phyloP scores from a whole-genome alignment of 2,888 invertebrate genomes.

The Cerastoderma edule region DNA sequence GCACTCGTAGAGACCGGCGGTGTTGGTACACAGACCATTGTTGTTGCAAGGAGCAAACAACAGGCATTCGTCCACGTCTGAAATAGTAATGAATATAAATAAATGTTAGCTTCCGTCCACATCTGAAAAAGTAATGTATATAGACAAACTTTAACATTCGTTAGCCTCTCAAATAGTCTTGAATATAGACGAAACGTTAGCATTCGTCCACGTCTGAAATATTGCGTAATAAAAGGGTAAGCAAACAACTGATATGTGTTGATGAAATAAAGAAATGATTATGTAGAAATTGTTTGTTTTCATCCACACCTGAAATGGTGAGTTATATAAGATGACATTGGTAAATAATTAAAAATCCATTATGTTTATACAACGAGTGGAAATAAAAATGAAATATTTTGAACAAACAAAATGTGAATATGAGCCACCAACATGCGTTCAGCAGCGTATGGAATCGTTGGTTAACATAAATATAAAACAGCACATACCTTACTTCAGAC shows the following conservation, averaged over 20 bases:
- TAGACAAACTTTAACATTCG: background rate
- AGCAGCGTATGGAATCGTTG: too few relatives aligned
- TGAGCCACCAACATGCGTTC: too few relatives aligned
- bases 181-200: background rate
- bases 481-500: too few relatives aligned
- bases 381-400: too few relatives aligned
- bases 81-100: background rate
- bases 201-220: background rate
- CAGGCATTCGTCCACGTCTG: slow-evolving; percentile 55
- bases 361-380: too few relatives aligned
- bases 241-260: background rate
- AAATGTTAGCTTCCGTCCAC: background rate
- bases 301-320: too few relatives aligned
- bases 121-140: background rate
- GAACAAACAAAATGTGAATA: too few relatives aligned
- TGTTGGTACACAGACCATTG: slow-evolving; percentile 41
- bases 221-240: background rate
- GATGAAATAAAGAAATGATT: background rate
- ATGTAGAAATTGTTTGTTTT: too few relatives aligned
- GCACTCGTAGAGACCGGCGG: slow-evolving; percentile 10
- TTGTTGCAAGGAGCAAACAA: slow-evolving; percentile 56
- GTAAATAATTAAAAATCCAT: too few relatives aligned
- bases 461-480: too few relatives aligned
- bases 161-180: background rate
- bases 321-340: too few relatives aligned